Evolutionary conservation across 2,113 vertebrate genomes (phyloP).

Genomic region (Cyanoderma ruficeps): DNA sequence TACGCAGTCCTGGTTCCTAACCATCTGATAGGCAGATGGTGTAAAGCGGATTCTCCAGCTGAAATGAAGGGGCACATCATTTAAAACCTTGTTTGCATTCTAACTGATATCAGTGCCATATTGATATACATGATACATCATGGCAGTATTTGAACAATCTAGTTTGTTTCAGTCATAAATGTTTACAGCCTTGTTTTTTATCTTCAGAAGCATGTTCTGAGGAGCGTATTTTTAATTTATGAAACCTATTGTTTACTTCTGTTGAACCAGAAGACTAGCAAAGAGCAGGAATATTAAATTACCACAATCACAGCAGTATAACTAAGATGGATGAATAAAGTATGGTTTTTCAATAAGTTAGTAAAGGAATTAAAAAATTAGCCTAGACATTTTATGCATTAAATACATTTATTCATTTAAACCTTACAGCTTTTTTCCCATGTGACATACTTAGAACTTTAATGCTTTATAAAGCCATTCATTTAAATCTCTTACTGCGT

Average conservation of each 20-base stretch:
- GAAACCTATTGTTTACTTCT: slow-evolving; percentile 84
- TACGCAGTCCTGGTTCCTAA: slow-evolving; percentile 89
- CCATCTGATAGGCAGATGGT: slow-evolving; percentile 99
- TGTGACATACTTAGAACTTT: slow-evolving; percentile 75
- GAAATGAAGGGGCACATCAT: slow-evolving; percentile 97
- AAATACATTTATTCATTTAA: slow-evolving; percentile 80
- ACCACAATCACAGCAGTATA: slow-evolving; percentile 72
- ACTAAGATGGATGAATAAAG: slow-evolving; percentile 78
- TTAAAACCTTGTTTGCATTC: slow-evolving; percentile 99
- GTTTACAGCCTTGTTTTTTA: slow-evolving; percentile 89
- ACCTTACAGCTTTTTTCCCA: slow-evolving; percentile 69
- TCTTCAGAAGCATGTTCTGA: slow-evolving; percentile 82
- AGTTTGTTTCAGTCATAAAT: slow-evolving; percentile 90
- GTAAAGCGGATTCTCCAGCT: slow-evolving; percentile 89
- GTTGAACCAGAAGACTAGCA: slow-evolving; percentile 80
- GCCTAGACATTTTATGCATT: slow-evolving; percentile 74
- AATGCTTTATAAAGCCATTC: slow-evolving; percentile 77
- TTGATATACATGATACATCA: slow-evolving; percentile 98
- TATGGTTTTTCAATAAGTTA: slow-evolving; percentile 74
- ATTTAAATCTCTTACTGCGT: slow-evolving; percentile 76
- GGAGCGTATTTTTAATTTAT: slow-evolving; percentile 84
- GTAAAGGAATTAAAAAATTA: slow-evolving; percentile 80
- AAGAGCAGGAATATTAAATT: slow-evolving; percentile 80
- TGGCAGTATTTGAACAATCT: slow-evolving; percentile 88
- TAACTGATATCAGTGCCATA: slow-evolving; percentile 98